Percentiles rank a stretch among this genome's conserved stretches.
phyloP scores from a whole-genome alignment of 1,140 invertebrate genomes.

The Cataglyphis hispanica region DNA sequence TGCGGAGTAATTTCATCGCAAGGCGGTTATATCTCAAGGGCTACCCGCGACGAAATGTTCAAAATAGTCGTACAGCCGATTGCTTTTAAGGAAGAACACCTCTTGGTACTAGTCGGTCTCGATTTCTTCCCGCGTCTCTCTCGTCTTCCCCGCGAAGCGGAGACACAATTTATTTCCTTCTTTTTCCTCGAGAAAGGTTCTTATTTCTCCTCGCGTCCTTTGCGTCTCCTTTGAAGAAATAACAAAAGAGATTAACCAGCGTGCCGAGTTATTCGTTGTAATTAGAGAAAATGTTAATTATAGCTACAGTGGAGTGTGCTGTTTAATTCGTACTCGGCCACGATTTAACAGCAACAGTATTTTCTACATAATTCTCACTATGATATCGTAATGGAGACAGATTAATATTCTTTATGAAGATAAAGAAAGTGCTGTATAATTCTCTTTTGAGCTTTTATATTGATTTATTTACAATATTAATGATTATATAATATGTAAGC shows the following conservation, averaged over 20 bases:
- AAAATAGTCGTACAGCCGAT: slow-evolving; percentile 81
- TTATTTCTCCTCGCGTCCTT: slow-evolving; percentile 40
- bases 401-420: not conserved
- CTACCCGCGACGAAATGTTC: slow-evolving; percentile 77
- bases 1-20: slow-evolving; percentile 75
- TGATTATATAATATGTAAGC: not conserved
- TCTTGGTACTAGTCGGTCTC: slow-evolving; percentile 55
- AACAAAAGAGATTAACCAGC: slow-evolving; percentile 68
- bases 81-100: slow-evolving; percentile 84
- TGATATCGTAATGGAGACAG: slow-evolving; percentile 13
- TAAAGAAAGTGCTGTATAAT: not conserved
- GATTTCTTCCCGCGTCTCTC: slow-evolving; percentile 22
- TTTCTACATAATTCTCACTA: not conserved
- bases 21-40: slow-evolving; percentile 75
- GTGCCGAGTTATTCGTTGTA: slow-evolving; percentile 65
- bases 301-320: slow-evolving; percentile 6
- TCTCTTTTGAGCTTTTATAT: not conserved
- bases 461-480: not conserved
- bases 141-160: slow-evolving; percentile 26
- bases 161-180: slow-evolving; percentile 33
- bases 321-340: slow-evolving; percentile 65
- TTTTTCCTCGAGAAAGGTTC: slow-evolving; percentile 24
- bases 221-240: slow-evolving; percentile 32
- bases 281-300: slow-evolving; percentile 71
- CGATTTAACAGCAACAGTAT: slow-evolving; percentile 56